Conservation (phyloP, 2,888 invertebrate species). For the Drosophila vallismaia region DNA sequence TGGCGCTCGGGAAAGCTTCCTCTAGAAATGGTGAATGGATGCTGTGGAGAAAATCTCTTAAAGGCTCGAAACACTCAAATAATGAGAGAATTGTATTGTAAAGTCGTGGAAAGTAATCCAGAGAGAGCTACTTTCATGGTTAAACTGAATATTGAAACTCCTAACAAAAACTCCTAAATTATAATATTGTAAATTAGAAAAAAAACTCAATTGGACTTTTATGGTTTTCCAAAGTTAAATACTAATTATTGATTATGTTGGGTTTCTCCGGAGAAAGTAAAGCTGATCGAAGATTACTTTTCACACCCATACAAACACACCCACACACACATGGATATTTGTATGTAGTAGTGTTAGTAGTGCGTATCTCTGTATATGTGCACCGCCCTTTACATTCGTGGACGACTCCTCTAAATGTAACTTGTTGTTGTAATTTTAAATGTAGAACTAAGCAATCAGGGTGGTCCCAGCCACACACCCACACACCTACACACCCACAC, state of each 20-base stretch:
- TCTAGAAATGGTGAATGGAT: constrained; percentile 71
- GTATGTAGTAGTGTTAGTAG: constrained; percentile 65
- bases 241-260: not conserved
- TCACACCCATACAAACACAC: not conserved
- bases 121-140: not conserved
- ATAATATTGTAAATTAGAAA: constrained; percentile 1
- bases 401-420: constrained; percentile 66
- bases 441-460: constrained; percentile 69
- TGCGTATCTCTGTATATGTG: constrained; percentile 43
- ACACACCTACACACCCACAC: constrained; percentile 16
- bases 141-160: not conserved
- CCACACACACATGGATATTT: constrained; percentile 61
- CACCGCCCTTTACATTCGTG: constrained; percentile 43
- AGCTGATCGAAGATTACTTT: not conserved
- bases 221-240: not conserved
- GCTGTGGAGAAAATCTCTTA: not conserved
- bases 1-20: constrained; percentile 84
- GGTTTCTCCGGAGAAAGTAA: not conserved
- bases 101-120: not conserved
- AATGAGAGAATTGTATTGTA: not conserved
- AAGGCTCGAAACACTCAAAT: constrained; percentile 5
- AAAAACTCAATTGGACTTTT: not conserved
- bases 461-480: constrained; percentile 23
- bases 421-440: constrained; percentile 75
- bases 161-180: not conserved